Evolutionary conservation across 2,797 vertebrate species (phyloP), one percentile per base, ranked within the genome.

Genomic region (Arrhamphus sclerolepis): DNA sequence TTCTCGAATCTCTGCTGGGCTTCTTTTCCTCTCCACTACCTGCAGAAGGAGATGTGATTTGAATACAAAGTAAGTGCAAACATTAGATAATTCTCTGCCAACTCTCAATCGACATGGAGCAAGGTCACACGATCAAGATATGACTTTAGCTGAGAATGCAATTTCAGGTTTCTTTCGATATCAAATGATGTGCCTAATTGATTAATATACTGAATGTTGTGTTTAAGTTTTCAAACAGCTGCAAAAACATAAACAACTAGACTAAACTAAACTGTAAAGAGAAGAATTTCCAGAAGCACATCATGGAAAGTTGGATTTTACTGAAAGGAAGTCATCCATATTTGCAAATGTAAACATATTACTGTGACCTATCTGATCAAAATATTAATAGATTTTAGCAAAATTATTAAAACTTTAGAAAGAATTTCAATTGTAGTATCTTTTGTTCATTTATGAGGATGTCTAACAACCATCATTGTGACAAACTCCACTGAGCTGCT

Each of bases 1-100:
- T 60, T 99, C 98, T 67, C 95, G 92, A 78, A 99, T 98, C 87
- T 99, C 98, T 1, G 94, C 94, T 1, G 97, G 95, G 8, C 96
- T 97, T 87, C 96, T 92, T 86, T 87, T 96, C 81, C 97, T 94
- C 65, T 99, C 97, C 86, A 98, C 96, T 74, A 99, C 94, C 98
- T 99, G 75, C 39, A 84, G 55, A 17, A 52, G 51, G 26, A 65
- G 57, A 82, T 61, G 59, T 13, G 42, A 70, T 31, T 46, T 67
- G 50, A 66, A 65, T 69, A 46, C 28, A 58, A 46, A 66, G 41
- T 0, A 26, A 52, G 40, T 7, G 14, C 7, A 22, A 41, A 21
- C 16, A 29, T 16, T 46, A 9, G 41, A 16, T 7, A 59, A 11
- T 21, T 39, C 7, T 14, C 46, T 31, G 3, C 13, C 14, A 24